A percentile compares a stretch with the other conserved stretches of the same genome.
These are phyloP conservation scores for Drosophila lowei DNA, from an alignment of 1,140 invertebrate genomes.

Conservation along the genomic window DNA sequence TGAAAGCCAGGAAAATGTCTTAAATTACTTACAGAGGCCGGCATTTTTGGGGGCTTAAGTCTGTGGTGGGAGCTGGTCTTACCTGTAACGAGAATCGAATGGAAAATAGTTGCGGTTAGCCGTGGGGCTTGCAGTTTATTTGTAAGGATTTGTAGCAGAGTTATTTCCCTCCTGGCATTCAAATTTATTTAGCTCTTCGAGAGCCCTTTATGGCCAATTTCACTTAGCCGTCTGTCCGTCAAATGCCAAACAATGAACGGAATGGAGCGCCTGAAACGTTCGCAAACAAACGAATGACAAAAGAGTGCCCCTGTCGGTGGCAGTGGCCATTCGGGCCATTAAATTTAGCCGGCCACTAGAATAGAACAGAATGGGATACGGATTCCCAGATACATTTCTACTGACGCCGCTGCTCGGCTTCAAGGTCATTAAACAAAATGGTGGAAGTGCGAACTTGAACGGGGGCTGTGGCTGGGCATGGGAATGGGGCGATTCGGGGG, in stretches of 20 bases:
- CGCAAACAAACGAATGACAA: conserved; percentile 61
- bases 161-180: no score
- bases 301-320: conserved; percentile 10
- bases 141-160: no score
- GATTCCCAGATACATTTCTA: conserved; percentile 63
- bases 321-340: conserved; percentile 43
- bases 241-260: conserved; percentile 52
- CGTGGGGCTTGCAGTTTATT: neutral
- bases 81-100: conserved; percentile 60
- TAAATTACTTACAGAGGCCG: conserved; percentile 60
- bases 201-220: conserved; percentile 52
- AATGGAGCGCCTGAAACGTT: conserved; percentile 52
- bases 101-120: conserved; percentile 23
- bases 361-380: conserved; percentile 42
- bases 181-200: conserved; percentile 10
- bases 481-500: conserved; percentile 1
- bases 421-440: conserved; percentile 75
- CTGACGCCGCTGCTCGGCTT: conserved; percentile 35
- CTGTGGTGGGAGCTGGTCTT: conserved; percentile 20
- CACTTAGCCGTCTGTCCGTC: conserved; percentile 39
- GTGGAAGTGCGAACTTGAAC: conserved; percentile 2
- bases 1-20: conserved; percentile 53
- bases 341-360: conserved; percentile 55
- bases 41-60: conserved; percentile 4
- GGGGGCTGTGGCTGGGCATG: neutral